A percentile compares a stretch with the other conserved stretches of the same genome.
Conservation (phyloP, 2,797 vertebrate genomes). For the Pristis pectinata region DNA sequence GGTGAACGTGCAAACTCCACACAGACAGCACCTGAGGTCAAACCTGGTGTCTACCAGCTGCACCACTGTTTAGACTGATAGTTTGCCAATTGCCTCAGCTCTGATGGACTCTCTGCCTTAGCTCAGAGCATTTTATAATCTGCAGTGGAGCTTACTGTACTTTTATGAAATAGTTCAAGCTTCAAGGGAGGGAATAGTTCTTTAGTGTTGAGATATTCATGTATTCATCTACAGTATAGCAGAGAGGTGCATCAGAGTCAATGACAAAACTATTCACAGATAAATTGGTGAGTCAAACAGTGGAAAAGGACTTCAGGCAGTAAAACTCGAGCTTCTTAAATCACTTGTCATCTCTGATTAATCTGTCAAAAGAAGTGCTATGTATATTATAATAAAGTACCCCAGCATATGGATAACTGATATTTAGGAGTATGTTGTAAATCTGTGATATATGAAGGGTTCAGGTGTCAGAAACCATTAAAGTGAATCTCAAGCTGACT, state of each 20-base stretch:
- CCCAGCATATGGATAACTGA: slow-evolving; percentile 27
- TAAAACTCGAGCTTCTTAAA: slow-evolving; percentile 24
- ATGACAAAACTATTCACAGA: neutral
- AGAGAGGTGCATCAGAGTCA: neutral
- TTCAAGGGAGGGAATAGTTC: neutral
- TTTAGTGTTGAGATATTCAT: neutral
- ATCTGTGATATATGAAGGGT: slow-evolving; percentile 5
- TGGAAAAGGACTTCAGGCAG: slow-evolving; percentile 24
- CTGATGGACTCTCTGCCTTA: neutral
- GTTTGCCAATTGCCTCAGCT: no score
- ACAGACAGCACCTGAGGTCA: no score
- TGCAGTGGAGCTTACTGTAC: neutral
- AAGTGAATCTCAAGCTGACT: neutral
- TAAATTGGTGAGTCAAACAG: slow-evolving; percentile 22
- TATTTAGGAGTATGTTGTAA: neutral
- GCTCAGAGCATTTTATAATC: neutral
- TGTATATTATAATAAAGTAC: slow-evolving; percentile 29
- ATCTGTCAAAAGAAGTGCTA: slow-evolving; percentile 18
- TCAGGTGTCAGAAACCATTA: slow-evolving; percentile 23
- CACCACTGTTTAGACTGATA: no score
- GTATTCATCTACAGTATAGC: slow-evolving; percentile 8
- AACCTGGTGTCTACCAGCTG: no score
- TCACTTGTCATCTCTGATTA: slow-evolving; percentile 32
- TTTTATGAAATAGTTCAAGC: neutral
- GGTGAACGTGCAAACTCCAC: no score